phyloP scores from a whole-genome alignment of 2,113 vertebrate species.

The Ramphastos sulfuratus region DNA sequence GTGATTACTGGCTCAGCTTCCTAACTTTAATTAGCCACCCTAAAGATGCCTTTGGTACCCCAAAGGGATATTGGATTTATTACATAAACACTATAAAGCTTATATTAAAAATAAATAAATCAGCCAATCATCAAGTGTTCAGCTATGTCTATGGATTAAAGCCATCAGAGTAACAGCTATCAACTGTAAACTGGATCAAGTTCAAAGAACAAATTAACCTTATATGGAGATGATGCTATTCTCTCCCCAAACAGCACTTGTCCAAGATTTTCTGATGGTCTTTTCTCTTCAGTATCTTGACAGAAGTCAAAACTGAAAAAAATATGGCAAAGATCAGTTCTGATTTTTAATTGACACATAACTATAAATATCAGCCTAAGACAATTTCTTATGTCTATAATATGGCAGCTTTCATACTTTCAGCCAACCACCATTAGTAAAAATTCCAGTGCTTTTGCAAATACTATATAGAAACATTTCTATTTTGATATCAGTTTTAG shows the following conservation, averaged over 20 bases:
- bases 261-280: constrained; percentile 90
- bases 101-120: not conserved
- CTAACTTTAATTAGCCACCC: not conserved
- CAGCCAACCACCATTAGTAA: not conserved
- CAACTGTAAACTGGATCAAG: not conserved
- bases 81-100: not conserved
- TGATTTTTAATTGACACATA: not conserved
- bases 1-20: not conserved
- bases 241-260: constrained; percentile 91
- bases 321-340: not conserved
- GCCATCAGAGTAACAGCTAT: not conserved
- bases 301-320: constrained; percentile 90
- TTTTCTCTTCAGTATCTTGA: constrained; percentile 81
- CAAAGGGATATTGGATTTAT: not conserved
- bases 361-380: not conserved
- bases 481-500: not conserved
- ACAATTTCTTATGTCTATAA: not conserved
- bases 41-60: not conserved
- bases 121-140: not conserved
- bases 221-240: constrained; percentile 90
- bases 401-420: not conserved
- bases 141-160: not conserved
- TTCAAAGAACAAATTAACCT: constrained; percentile 72
- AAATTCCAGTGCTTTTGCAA: not conserved
- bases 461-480: not conserved